A percentile compares a stretch with the other conserved stretches of the same genome.
Evolutionary conservation across 2,113 vertebrate species (phyloP).

Genomic region (Dolichotis patagonum): DNA sequence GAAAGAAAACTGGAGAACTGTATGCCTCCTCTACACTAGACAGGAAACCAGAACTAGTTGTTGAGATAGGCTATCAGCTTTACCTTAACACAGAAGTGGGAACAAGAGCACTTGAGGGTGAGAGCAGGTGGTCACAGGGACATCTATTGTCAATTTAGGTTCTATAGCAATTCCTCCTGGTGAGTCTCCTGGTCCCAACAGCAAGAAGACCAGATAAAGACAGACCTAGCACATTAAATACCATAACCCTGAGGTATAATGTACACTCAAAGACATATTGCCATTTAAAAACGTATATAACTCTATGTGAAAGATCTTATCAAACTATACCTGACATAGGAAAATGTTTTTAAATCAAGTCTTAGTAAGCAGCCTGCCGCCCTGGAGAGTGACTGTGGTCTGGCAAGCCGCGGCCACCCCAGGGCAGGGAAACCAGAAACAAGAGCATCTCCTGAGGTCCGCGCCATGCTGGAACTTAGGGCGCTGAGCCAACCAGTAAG

Average conservation of each 20-base stretch:
- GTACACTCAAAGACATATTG: background rate
- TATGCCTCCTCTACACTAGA: background rate
- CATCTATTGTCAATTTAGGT: background rate
- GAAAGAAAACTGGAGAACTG: background rate
- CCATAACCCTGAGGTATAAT: background rate
- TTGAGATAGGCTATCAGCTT: background rate
- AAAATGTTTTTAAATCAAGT: background rate
- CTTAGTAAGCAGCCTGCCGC: no score
- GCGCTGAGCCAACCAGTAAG: no score
- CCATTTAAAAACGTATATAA: background rate
- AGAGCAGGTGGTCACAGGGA: background rate
- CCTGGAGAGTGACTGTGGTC: no score
- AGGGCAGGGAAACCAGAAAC: no score
- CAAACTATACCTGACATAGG: background rate
- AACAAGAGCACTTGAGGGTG: background rate
- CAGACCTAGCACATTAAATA: background rate
- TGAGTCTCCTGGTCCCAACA: background rate
- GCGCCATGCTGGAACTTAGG: no score
- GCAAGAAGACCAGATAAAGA: background rate
- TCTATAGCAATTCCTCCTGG: background rate
- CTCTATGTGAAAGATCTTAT: background rate
- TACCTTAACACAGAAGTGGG: background rate
- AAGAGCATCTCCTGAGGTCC: no score
- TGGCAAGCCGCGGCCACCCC: no score
- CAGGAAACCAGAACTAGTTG: background rate